These are phyloP conservation scores for Magallana angulata DNA, from an alignment of 1,140 invertebrate species.

Conservation along the genomic window DNA sequence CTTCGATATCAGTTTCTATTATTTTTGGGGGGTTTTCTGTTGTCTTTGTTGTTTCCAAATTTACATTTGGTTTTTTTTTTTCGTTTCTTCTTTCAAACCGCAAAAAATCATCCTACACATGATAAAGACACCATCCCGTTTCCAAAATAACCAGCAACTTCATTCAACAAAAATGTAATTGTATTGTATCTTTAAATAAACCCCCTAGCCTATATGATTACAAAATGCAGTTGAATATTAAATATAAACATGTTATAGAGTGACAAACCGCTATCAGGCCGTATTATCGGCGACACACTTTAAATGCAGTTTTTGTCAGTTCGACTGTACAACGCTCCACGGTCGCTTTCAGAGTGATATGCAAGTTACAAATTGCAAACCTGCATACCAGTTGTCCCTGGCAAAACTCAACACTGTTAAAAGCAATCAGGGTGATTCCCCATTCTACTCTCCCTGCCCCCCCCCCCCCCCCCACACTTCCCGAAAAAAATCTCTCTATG, in stretches of 20 bases:
- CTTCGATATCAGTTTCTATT: no score
- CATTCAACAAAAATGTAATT: slow-evolving; percentile 18
- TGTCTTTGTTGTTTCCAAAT: no score
- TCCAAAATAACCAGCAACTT: background rate
- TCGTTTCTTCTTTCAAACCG: background rate
- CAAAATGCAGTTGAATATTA: slow-evolving; percentile 2
- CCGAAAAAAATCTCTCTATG: background rate
- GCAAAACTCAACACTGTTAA: background rate
- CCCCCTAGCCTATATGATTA: background rate
- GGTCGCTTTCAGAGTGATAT: slow-evolving; percentile 27
- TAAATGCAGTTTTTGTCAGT: slow-evolving; percentile 38
- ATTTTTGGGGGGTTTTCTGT: no score
- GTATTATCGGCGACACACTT: slow-evolving; percentile 31
- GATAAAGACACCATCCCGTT: background rate
- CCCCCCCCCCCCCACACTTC: background rate
- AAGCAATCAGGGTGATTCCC: slow-evolving; percentile 18
- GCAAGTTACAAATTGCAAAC: slow-evolving; percentile 27
- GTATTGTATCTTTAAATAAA: background rate
- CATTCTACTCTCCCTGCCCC: background rate
- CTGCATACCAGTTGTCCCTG: background rate
- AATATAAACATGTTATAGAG: slow-evolving; percentile 29
- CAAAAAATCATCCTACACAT: background rate
- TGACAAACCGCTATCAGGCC: slow-evolving; percentile 21
- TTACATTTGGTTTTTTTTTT: background rate
- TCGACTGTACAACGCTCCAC: background rate